Evolutionary conservation across 2,113 vertebrate species (phyloP).

Genomic region (Coreoperca whiteheadi): DNA sequence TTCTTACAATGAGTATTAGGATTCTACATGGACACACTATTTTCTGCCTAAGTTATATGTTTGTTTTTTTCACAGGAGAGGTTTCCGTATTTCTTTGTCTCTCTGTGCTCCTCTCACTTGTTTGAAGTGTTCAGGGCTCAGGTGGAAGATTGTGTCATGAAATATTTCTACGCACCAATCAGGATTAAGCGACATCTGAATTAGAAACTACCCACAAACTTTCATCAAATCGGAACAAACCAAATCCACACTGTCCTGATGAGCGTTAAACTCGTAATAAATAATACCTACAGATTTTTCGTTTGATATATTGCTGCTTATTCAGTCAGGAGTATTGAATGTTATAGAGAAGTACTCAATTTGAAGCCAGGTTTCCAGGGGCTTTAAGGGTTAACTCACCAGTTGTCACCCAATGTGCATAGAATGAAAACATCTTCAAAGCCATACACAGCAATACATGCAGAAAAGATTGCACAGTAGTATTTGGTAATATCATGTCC

Average conservation of each 20-base stretch:
- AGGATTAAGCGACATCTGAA: not conserved
- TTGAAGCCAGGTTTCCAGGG: not conserved
- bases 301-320: no score
- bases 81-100: not conserved
- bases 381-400: not conserved
- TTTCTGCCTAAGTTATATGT: not conserved
- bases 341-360: no score
- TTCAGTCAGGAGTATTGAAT: no score
- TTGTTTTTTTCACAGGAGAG: not conserved
- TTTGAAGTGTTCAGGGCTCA: not conserved
- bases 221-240: not conserved
- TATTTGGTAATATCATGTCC: not conserved
- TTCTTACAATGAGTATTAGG: not conserved
- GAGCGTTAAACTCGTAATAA: no score
- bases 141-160: no score
- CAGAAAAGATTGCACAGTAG: no score
- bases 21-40: not conserved
- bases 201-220: not conserved
- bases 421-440: no score
- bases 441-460: no score
- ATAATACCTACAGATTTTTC: no score
- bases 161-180: not conserved
- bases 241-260: no score
- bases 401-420: not conserved
- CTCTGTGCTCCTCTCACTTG: not conserved